Evolutionary conservation across 2,113 vertebrate genomes (phyloP), one percentile per base, ranked within the genome.

Genomic region (Ahaetulla prasina): DNA sequence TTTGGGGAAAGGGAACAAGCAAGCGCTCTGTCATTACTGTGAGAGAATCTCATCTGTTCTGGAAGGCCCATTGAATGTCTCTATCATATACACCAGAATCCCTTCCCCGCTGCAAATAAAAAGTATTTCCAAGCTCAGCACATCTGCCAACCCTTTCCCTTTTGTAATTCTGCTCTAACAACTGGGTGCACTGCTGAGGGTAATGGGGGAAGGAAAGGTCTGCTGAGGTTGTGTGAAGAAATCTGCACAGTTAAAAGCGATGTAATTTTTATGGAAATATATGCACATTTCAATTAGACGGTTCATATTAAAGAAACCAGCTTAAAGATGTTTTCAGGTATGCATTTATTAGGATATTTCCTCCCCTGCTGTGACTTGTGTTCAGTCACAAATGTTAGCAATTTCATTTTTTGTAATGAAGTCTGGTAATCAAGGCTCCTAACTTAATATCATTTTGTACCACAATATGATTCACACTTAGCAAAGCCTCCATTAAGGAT

Each of bases 1-100:
- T 96, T 54, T 94, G 94, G 91, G 35, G 96, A 95, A 96, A 95
- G 23, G 47, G 27, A 96, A 95, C 96, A 95, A 96, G 95, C 92
- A 94, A 94, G 92, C 92, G 68, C 35, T 94, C 93, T 93, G 95
- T 91, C 3, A 93, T 93, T 91, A 94, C 91, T 89, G 93, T 93
- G 95, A 93, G 90, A 89, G 90, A 93, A 90, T 92, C n/a, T 94
- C 96, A 96, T 90, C 92, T 95, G 94, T 95, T 94, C 91, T 94
- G 91, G 93, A 89, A 95, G 86, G 60, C 93, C 92, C 91, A 91
- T 7, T 95, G 94, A 14, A 47, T 86, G 53, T 89, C n/a, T 85
- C 95, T 91, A 92, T 89, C 92, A 94, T 93, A 60, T 86, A 35
- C 50, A 14, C 30, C 43, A 89, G 39, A 85, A 49, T 91, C 90